phyloP scores from a whole-genome alignment of 2,797 vertebrate species.

The Brachymystax lenok region DNA sequence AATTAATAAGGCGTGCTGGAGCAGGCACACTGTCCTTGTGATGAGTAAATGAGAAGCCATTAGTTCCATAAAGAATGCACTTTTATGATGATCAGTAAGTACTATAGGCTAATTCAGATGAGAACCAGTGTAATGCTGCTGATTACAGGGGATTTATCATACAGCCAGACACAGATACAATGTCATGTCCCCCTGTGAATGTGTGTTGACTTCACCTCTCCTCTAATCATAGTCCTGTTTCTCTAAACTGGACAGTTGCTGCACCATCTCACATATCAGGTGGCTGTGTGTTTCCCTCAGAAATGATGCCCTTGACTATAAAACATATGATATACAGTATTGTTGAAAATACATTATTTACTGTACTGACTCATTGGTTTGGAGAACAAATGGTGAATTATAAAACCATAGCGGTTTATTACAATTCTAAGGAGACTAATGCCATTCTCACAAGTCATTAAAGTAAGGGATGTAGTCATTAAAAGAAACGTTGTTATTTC shows the following conservation, averaged over 20 bases:
- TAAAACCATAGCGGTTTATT: not conserved
- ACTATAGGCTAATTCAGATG: slow-evolving; percentile 40
- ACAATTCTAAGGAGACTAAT: too few relatives aligned
- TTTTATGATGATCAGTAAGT: slow-evolving; percentile 44
- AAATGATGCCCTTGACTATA: too few relatives aligned
- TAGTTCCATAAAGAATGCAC: slow-evolving; percentile 55
- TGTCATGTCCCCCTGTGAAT: not conserved
- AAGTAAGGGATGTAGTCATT: too few relatives aligned
- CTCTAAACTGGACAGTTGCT: not conserved
- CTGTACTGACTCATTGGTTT: not conserved
- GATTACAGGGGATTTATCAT: slow-evolving; percentile 31
- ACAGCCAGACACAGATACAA: slow-evolving; percentile 3
- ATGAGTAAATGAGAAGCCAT: slow-evolving; percentile 70
- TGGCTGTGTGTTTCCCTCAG: not conserved
- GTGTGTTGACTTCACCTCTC: not conserved
- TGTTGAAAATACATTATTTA: not conserved
- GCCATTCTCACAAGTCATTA: too few relatives aligned
- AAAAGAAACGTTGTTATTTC: too few relatives aligned
- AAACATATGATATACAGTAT: not conserved
- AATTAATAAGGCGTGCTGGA: slow-evolving; percentile 64
- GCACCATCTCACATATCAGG: not conserved
- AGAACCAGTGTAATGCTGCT: slow-evolving; percentile 20
- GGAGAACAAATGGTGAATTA: not conserved
- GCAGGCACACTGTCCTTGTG: slow-evolving; percentile 58
- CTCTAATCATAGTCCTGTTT: not conserved